Base-by-base conservation (phyloP, 2,797 vertebrate species). In the Falco biarmicus region DNA sequence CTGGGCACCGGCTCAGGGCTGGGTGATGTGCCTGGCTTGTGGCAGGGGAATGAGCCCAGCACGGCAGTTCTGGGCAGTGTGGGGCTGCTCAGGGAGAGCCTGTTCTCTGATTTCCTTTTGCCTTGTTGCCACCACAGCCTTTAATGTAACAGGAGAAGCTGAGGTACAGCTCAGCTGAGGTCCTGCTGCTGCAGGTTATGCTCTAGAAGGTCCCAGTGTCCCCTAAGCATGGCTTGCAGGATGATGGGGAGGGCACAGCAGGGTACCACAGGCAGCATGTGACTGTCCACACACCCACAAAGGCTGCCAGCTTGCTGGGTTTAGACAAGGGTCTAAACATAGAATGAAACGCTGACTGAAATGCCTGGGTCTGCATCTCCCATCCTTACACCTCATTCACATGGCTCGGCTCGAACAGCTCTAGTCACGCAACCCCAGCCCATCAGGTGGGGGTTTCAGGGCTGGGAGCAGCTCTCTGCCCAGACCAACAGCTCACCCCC, bases 251-350 rank as follows among this genome's bases (percentile, higher is more conserved):
- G 41, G 63, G 13, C 53, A 8, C 64, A 16, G 76, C 59, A 71
- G 70, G 59, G 76, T 24, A 5, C 11, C 16, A 0, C 47, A 43
- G 70, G n/a, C 61, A 34, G 45, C 0, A 1, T 11, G 45, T 7
- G 28, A n/a, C 59, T 51, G 9, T 66, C 47, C 3, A 0, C 22
- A 1, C 1, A 6, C 31, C 59, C 41, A 7, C 9, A 45, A 45
- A 54, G 43, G 43, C 61, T 34, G 37, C 24, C 4, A 3, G 41
- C 47, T 78, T 19, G 1, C n/a, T 60, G 41, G 41, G 41, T 41
- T 41, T 41, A 41, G 41, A 41, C 41, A 41, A 13, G 41, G 41
- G 14, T 45, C 9, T 15, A n/a, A 83, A 45, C 10, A 13, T 16
- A 20, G 45, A 28, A 51, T 66, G 48, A 63, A 78, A 53, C 3